Evolutionary conservation across 2,888 invertebrate species (phyloP), one percentile per base, ranked within the genome.

Genomic region (Temnothorax rugatulus): DNA sequence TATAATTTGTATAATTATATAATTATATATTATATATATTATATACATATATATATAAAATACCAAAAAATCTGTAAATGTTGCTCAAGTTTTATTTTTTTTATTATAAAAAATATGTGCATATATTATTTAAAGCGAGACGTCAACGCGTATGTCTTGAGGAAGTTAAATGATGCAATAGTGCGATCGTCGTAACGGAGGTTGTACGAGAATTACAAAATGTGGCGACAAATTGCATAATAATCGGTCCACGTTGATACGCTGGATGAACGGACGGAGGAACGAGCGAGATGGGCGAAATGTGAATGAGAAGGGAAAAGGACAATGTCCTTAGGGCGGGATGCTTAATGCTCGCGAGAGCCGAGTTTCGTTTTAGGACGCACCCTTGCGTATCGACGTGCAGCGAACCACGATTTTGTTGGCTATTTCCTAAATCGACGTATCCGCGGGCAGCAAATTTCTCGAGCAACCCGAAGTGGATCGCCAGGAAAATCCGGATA

Each of bases 171-270:
- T 47, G 34, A 61, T 61, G 63, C 21, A 64, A 50, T 50, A 47
- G 34, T 68, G n/a, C n/a, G 38, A 71, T 41, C 25, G 64, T 50
- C 54, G 50, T 66, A 77, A 87, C 7, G 77, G 57, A 61, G 68
- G 73, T 66, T 57, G 15, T 47, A 47, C 29, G 47, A 29, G 18
- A 47, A 75, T 82, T 83, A 83, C 57, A 83, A 81, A 86, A 82
- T 83, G 74, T 82, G 69, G 63, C 77, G 84, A 84, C 83, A 77
- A 47, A 85, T 91, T 90, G 88, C 86, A 85, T 89, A 91, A 91
- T 82, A 86, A 85, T 81, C 84, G 68, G 87, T 84, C 81, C 82
- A 75, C 68, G 85, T 90, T 83, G 76, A 79, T 84, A 83, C 63
- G 61, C 73, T 73, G 84, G 59, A 44, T 59, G 74, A 71, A 61